Percentiles rank a stretch among this genome's conserved stretches.
These are phyloP conservation scores for Andrena minutula DNA, from an alignment of 2,888 invertebrate genomes.

Conservation along the genomic window DNA sequence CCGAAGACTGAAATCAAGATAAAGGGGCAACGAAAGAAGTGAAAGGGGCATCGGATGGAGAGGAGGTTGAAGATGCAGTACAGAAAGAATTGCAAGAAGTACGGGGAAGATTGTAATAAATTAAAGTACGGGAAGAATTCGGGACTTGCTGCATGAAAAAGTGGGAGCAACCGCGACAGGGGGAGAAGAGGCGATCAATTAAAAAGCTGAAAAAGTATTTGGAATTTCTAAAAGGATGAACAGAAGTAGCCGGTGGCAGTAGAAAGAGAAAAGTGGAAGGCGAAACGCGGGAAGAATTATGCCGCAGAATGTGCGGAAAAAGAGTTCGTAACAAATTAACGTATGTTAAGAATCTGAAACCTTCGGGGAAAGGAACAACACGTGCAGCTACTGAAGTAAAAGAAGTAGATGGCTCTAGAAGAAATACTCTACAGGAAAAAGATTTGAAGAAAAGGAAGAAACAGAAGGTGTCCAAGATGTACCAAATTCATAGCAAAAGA, in stretches of 20 bases:
- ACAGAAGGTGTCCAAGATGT: too few species aligned
- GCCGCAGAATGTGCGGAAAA: conserved; percentile 66
- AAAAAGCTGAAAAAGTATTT: conserved; percentile 41
- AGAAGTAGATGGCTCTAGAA: conserved; percentile 28
- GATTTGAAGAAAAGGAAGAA: not conserved
- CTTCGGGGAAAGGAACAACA: conserved; percentile 10
- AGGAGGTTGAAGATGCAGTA: conserved; percentile 23
- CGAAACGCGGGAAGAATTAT: conserved; percentile 78
- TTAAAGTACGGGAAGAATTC: conserved; percentile 39
- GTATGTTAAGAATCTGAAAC: conserved; percentile 70
- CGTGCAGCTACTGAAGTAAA: conserved; percentile 53
- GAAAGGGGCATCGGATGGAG: not conserved
- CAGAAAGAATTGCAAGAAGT: conserved; percentile 16
- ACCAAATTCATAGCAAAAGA: too few species aligned
- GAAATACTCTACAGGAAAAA: conserved; percentile 11
- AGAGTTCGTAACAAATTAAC: conserved; percentile 72
- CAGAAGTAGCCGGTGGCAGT: conserved; percentile 80
- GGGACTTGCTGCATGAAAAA: not conserved
- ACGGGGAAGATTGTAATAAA: conserved; percentile 76
- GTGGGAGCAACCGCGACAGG: conserved; percentile 12
- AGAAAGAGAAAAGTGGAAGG: conserved; percentile 83
- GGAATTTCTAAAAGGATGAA: conserved; percentile 81
- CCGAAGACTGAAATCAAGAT: conserved; percentile 15
- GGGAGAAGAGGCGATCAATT: conserved; percentile 25
- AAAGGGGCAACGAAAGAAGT: conserved; percentile 13